A percentile compares a stretch with the other conserved stretches of the same genome.
Evolutionary conservation across 2,888 invertebrate species (phyloP).

Genomic region (Hypolimnas misippus): DNA sequence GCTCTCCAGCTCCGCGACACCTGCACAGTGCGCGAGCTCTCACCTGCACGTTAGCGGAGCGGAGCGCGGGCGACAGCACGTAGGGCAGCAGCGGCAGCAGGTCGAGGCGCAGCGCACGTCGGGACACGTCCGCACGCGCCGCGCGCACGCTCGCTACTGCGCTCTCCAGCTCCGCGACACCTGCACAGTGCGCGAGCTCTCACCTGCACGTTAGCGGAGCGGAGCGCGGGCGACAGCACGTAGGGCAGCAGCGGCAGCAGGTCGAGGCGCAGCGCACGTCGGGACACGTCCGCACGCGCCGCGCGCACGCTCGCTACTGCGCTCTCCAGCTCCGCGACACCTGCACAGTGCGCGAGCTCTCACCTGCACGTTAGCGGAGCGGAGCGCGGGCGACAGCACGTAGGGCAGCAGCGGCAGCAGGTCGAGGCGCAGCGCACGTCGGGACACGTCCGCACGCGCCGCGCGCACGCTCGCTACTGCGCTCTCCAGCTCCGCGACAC

Average conservation of each 20-base stretch:
- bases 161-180: conserved; percentile 74
- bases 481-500: conserved; percentile 76
- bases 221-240: conserved; percentile 88
- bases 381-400: background rate
- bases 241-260: conserved; percentile 88
- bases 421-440: conserved; percentile 85
- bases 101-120: conserved; percentile 85
- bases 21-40: too few relatives aligned
- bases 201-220: conserved; percentile 86
- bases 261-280: conserved; percentile 85
- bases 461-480: conserved; percentile 68
- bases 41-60: background rate
- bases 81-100: conserved; percentile 72
- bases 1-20: conserved; percentile 57
- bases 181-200: too few relatives aligned
- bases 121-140: conserved; percentile 52
- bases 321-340: conserved; percentile 76
- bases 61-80: background rate
- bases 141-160: conserved; percentile 65
- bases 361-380: background rate
- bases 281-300: conserved; percentile 52
- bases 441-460: conserved; percentile 52
- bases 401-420: conserved; percentile 72
- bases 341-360: too few relatives aligned
- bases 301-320: conserved; percentile 65